phyloP scores from a whole-genome alignment of 2,797 vertebrate genomes.

The Margarornis squamiger region DNA sequence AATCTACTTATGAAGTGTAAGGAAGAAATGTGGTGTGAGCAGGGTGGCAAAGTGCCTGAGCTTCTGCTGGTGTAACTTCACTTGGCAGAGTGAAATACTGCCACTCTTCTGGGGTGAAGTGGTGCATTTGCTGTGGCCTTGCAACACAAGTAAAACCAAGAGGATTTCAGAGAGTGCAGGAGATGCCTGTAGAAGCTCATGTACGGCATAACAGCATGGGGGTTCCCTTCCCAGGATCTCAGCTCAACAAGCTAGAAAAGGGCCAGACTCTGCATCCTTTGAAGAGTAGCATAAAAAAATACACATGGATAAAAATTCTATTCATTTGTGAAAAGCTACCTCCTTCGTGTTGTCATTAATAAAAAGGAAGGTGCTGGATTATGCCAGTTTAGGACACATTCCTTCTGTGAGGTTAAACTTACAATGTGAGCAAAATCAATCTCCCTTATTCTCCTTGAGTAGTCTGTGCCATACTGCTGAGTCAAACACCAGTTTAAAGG shows the following conservation, averaged over 20 bases:
- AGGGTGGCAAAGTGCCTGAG: background rate
- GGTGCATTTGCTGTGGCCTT: background rate
- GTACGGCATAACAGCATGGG: background rate
- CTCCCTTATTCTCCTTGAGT: background rate
- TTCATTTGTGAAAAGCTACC: background rate
- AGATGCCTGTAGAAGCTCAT: background rate
- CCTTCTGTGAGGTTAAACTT: background rate
- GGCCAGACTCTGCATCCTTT: background rate
- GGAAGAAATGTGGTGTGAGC: background rate
- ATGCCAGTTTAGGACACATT: background rate
- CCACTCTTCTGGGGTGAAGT: background rate
- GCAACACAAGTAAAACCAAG: background rate
- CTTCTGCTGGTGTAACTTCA: background rate
- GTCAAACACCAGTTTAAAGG: background rate
- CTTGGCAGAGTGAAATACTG: background rate
- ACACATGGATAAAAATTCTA: background rate
- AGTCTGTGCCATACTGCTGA: background rate
- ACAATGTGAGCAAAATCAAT: background rate
- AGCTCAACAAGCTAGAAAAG: background rate
- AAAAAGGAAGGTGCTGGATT: background rate
- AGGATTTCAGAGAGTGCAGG: background rate
- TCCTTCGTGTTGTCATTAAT: background rate
- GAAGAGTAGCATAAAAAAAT: background rate
- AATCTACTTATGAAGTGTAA: accelerated
- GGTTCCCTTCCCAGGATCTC: background rate